Percentiles rank a stretch among this genome's conserved stretches.
phyloP scores from a whole-genome alignment of 1,140 invertebrate genomes.

The Piezodorus guildinii region DNA sequence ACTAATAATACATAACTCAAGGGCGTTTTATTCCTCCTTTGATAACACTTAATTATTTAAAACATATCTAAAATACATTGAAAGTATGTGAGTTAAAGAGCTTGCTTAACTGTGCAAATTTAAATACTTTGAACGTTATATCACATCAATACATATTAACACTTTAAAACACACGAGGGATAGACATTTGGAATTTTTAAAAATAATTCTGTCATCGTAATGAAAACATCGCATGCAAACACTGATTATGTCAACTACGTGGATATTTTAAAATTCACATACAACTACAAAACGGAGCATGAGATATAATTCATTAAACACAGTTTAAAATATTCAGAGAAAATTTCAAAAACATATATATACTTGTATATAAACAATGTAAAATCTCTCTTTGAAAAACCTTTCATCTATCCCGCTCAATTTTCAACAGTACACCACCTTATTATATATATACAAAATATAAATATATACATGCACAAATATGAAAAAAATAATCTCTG shows the following conservation, averaged over 20 bases:
- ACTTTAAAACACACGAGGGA: too few relatives aligned
- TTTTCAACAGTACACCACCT: slow-evolving; percentile 5
- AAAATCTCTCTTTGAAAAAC: too few relatives aligned
- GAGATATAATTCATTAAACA: too few relatives aligned
- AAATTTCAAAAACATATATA: neutral
- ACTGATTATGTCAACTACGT: too few relatives aligned
- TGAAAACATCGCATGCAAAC: too few relatives aligned
- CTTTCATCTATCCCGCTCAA: neutral
- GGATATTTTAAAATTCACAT: too few relatives aligned
- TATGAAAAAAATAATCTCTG: slow-evolving; percentile 15
- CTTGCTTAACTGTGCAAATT: slow-evolving; percentile 11
- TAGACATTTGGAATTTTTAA: too few relatives aligned
- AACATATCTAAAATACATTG: slow-evolving; percentile 3
- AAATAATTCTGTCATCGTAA: too few relatives aligned
- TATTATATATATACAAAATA: slow-evolving; percentile 13
- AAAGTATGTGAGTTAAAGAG: slow-evolving; percentile 6
- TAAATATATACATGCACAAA: slow-evolving; percentile 15
- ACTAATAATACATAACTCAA: slow-evolving; percentile 2
- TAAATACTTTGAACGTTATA: slow-evolving; percentile 15
- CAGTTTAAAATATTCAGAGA: too few relatives aligned
- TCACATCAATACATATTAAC: neutral
- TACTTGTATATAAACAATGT: neutral
- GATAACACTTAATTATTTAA: neutral
- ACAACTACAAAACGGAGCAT: too few relatives aligned
- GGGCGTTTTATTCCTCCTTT: neutral